phyloP scores from a whole-genome alignment of 2,113 vertebrate genomes.

The Megalops atlanticus region DNA sequence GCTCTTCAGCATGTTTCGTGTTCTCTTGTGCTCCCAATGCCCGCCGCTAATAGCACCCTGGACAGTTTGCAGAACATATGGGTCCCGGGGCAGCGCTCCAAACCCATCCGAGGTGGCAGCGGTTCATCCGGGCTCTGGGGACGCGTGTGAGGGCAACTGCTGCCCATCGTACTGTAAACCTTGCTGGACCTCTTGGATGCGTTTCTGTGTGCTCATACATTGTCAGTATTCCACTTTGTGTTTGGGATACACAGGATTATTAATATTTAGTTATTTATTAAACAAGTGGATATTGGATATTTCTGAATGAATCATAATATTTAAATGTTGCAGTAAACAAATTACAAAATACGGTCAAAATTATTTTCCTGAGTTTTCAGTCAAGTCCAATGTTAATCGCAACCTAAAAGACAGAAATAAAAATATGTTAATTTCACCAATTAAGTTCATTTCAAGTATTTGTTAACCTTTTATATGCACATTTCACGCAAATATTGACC shows the following conservation, averaged over 20 bases:
- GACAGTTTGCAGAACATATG: slow-evolving; percentile 68
- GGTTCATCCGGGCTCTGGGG: slow-evolving; percentile 42
- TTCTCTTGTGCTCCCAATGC: not conserved
- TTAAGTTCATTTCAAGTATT: too few relatives aligned
- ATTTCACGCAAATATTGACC: too few relatives aligned
- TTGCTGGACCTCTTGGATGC: slow-evolving; percentile 10
- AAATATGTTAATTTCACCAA: too few relatives aligned
- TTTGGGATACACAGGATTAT: not conserved
- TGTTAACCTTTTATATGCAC: too few relatives aligned
- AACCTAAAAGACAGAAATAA: too few relatives aligned
- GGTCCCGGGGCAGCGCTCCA: slow-evolving; percentile 66
- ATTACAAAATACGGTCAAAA: too few relatives aligned
- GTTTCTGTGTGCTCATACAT: slow-evolving; percentile 23
- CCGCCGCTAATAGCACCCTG: slow-evolving; percentile 48
- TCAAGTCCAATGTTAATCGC: too few relatives aligned
- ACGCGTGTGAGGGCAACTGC: slow-evolving; percentile 35
- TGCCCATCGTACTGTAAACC: slow-evolving; percentile 46
- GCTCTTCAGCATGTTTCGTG: slow-evolving; percentile 32
- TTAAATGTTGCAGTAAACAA: too few relatives aligned
- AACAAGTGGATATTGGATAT: too few relatives aligned
- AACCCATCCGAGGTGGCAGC: slow-evolving; percentile 58
- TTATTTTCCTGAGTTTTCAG: too few relatives aligned
- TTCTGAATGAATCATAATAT: too few relatives aligned
- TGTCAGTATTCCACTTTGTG: not conserved
- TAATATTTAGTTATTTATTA: too few relatives aligned